Percentiles rank a stretch among this genome's conserved stretches.
Conservation (phyloP, 2,113 vertebrate genomes). For the Polyodon spathula region DNA sequence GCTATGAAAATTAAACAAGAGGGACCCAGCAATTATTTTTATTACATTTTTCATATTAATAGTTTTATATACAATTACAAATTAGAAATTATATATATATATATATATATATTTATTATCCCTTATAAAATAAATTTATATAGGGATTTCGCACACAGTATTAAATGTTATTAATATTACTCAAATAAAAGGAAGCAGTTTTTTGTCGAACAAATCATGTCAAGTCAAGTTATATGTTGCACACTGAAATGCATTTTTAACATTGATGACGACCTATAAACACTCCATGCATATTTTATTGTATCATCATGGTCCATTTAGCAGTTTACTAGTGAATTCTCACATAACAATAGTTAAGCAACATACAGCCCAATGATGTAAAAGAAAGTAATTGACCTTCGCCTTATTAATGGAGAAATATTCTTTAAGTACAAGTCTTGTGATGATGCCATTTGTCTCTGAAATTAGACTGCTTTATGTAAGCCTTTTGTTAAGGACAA, state of each 20-base stretch:
- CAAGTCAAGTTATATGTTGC: background rate
- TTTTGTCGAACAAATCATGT: too few relatives aligned
- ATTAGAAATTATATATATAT: too few relatives aligned
- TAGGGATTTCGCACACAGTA: too few relatives aligned
- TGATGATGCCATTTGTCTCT: slow-evolving; percentile 3
- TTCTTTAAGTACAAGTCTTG: slow-evolving; percentile 3
- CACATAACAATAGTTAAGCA: background rate
- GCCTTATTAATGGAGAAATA: slow-evolving; percentile 5
- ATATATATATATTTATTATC: too few relatives aligned
- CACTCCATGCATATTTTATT: slow-evolving; percentile 10
- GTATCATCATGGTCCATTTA: slow-evolving; percentile 7
- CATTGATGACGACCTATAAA: slow-evolving; percentile 4
- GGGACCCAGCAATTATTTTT: too few relatives aligned
- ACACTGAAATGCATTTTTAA: background rate
- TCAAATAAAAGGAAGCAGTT: too few relatives aligned
- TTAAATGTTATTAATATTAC: too few relatives aligned
- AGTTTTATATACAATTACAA: too few relatives aligned
- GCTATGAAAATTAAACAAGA: too few relatives aligned
- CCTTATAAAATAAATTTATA: too few relatives aligned
- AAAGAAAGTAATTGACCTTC: slow-evolving; percentile 8
- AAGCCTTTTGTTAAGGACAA: slow-evolving; percentile 8
- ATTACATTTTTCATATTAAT: too few relatives aligned
- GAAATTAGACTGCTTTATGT: slow-evolving; percentile 11
- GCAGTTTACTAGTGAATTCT: slow-evolving; percentile 3
- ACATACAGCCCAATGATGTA: slow-evolving; percentile 4